phyloP scores from a whole-genome alignment of 2,797 vertebrate species.

The Muscicapa striata region DNA sequence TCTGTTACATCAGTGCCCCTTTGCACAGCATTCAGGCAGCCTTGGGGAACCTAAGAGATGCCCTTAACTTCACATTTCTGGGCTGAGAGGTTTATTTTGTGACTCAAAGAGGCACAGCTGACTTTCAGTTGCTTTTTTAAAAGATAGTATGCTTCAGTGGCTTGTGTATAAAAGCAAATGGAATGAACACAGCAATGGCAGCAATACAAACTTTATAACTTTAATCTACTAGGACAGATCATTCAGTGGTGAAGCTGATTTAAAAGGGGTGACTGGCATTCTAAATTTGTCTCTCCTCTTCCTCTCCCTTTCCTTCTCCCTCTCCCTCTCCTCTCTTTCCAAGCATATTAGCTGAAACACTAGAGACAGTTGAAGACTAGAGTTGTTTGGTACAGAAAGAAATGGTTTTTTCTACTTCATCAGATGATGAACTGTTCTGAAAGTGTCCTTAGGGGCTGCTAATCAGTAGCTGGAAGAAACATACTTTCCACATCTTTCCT shows the following conservation, averaged over 20 bases:
- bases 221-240: constrained; percentile 50
- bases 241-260: constrained; percentile 24
- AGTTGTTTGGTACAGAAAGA: neutral
- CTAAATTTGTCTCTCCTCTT: neutral
- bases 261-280: constrained; percentile 2
- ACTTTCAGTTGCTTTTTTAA: constrained; percentile 36
- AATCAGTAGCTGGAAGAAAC: neutral
- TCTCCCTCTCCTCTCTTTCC: neutral
- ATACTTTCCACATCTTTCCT: neutral
- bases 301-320: neutral
- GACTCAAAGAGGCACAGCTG: neutral
- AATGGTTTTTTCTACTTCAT: neutral
- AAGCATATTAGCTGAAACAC: neutral
- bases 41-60: neutral
- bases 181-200: constrained; percentile 9
- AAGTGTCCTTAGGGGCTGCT: neutral
- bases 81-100: neutral
- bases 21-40: neutral
- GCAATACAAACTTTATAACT: constrained; percentile 26
- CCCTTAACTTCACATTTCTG: neutral
- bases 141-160: constrained; percentile 40
- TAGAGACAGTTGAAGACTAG: neutral
- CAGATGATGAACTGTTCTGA: neutral
- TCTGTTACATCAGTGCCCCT: neutral
- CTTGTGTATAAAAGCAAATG: constrained; percentile 27